These are phyloP conservation scores for Gambusia holbrooki DNA, from an alignment of 2,113 vertebrate species.

Conservation along the genomic window DNA sequence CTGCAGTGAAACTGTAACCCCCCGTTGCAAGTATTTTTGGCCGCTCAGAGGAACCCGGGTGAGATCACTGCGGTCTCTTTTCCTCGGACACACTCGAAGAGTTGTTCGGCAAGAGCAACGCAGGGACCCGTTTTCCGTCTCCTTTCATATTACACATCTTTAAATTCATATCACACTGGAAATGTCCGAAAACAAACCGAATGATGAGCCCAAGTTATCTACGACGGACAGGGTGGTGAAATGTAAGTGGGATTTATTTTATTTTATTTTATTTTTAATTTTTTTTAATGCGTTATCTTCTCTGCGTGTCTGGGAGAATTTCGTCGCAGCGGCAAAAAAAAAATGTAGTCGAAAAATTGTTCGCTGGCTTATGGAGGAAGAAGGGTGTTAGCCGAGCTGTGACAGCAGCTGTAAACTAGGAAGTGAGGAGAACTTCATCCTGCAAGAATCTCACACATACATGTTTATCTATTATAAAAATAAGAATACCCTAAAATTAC, in stretches of 20 bases:
- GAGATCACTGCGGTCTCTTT: slow-evolving; percentile 78
- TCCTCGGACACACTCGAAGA: slow-evolving; percentile 69
- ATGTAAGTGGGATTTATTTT: slow-evolving; percentile 85
- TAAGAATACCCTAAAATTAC: not conserved
- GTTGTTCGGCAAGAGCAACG: slow-evolving; percentile 74
- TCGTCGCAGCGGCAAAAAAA: slow-evolving; percentile 19
- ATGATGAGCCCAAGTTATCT: slow-evolving; percentile 95
- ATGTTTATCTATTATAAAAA: not conserved
- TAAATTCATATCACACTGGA: slow-evolving; percentile 81
- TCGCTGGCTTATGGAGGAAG: slow-evolving; percentile 61
- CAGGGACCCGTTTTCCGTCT: slow-evolving; percentile 49
- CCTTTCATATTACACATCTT: slow-evolving; percentile 62
- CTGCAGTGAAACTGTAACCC: slow-evolving; percentile 78
- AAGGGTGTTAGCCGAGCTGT: slow-evolving; percentile 79
- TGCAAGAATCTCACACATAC: slow-evolving; percentile 19
- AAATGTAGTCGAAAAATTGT: slow-evolving; percentile 47
- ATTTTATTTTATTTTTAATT: not conserved
- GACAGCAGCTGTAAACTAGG: slow-evolving; percentile 78
- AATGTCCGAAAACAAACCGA: slow-evolving; percentile 97
- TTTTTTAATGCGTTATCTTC: not conserved
- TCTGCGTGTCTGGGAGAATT: slow-evolving; percentile 9
- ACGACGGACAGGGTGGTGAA: slow-evolving; percentile 96
- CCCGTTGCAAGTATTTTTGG: slow-evolving; percentile 81
- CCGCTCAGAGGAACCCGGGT: slow-evolving; percentile 73
- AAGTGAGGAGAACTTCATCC: slow-evolving; percentile 77